Conservation (phyloP, 2,888 invertebrate genomes). For the Heliconius charithonia region DNA sequence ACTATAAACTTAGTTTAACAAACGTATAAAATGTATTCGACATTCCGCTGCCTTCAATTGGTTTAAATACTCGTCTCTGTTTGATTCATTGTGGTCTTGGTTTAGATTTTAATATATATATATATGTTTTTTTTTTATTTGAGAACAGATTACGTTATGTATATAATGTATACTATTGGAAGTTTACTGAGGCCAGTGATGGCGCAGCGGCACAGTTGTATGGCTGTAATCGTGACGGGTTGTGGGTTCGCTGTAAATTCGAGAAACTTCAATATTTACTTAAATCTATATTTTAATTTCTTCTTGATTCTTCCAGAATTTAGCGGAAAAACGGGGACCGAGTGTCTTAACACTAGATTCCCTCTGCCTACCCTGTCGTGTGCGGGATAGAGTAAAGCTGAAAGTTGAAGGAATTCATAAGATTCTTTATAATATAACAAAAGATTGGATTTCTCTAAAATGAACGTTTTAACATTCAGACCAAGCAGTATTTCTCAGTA, state of each 20-base stretch:
- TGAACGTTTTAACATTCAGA: constrained; percentile 44
- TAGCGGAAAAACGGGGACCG: too few relatives aligned
- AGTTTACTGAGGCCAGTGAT: too few relatives aligned
- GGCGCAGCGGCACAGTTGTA: too few relatives aligned
- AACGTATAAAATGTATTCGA: background rate
- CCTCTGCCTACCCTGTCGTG: too few relatives aligned
- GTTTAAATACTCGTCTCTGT: constrained; percentile 30
- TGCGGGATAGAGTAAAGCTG: too few relatives aligned
- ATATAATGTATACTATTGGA: too few relatives aligned
- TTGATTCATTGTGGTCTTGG: background rate
- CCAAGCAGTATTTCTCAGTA: constrained; percentile 39
- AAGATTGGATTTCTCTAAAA: background rate
- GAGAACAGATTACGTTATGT: background rate
- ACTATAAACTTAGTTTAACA: constrained; percentile 24
- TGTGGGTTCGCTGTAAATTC: too few relatives aligned
- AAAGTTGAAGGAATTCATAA: background rate
- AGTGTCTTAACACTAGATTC: too few relatives aligned
- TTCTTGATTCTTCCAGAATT: too few relatives aligned
- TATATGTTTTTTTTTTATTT: background rate
- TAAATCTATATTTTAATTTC: too few relatives aligned
- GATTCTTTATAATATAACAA: background rate
- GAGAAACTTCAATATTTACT: too few relatives aligned
- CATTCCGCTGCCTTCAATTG: constrained; percentile 20
- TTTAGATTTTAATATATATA: constrained; percentile 5
- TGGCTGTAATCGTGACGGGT: too few relatives aligned